These are phyloP conservation scores for Talpa occidentalis DNA, from an alignment of 2,113 vertebrate genomes.

Conservation along the genomic window DNA sequence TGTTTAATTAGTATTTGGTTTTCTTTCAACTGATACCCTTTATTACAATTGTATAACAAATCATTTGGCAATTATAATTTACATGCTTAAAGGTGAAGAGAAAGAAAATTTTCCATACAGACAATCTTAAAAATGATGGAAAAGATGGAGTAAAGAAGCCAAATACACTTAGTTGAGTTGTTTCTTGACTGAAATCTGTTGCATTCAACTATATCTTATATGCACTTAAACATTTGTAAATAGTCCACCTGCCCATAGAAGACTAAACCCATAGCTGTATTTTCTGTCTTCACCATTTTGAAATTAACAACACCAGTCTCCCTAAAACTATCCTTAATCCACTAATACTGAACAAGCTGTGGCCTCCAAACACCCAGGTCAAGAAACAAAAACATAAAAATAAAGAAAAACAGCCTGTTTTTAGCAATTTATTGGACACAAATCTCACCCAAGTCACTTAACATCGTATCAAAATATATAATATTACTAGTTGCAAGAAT, in stretches of 20 bases:
- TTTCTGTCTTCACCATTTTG: not conserved
- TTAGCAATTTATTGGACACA: not conserved
- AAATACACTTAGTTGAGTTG: not conserved
- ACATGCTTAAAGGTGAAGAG: not conserved
- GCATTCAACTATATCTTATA: not conserved
- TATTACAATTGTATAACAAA: not conserved
- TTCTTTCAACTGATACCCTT: not conserved
- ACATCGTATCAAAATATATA: constrained; percentile 1
- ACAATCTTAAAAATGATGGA: not conserved
- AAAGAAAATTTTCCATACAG: not conserved
- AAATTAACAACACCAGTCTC: not conserved
- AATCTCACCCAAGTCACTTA: not conserved
- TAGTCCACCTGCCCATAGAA: not conserved
- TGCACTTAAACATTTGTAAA: not conserved
- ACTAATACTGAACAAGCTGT: not conserved
- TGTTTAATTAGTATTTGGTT: not conserved
- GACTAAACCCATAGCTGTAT: not conserved
- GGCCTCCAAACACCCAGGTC: not conserved
- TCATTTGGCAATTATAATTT: not conserved
- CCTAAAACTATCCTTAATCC: not conserved
- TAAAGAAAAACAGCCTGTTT: not conserved
- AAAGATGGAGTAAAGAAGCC: not conserved
- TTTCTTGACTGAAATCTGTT: not conserved
- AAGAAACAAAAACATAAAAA: constrained; percentile 11
- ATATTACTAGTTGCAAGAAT: not conserved